Conservation (phyloP, 2,797 vertebrate species). For the Gymnoscopelus microlampas region DNA sequence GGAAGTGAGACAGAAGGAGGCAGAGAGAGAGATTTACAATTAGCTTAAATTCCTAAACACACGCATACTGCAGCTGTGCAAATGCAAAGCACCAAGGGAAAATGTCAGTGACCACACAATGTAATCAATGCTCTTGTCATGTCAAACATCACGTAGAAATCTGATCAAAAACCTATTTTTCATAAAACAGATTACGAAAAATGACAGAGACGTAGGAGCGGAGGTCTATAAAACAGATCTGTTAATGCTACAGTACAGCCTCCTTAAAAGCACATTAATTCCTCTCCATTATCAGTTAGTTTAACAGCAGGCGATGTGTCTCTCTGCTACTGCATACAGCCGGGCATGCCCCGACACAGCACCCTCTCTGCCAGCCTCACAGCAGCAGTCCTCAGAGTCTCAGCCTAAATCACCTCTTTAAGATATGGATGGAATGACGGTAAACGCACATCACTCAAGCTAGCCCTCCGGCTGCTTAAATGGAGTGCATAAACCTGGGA, state of each 20-base stretch:
- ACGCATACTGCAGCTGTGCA: too few relatives aligned
- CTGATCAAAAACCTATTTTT: too few relatives aligned
- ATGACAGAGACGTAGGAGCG: background rate
- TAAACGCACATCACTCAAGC: slow-evolving; percentile 56
- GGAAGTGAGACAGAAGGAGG: background rate
- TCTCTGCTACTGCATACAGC: slow-evolving; percentile 21
- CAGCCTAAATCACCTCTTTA: slow-evolving; percentile 44
- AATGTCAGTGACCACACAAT: too few relatives aligned
- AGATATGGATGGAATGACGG: slow-evolving; percentile 50
- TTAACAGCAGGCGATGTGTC: background rate
- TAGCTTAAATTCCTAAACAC: too few relatives aligned
- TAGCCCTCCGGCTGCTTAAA: slow-evolving; percentile 55
- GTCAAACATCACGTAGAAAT: too few relatives aligned
- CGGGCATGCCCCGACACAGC: slow-evolving; percentile 43
- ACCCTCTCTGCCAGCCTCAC: slow-evolving; percentile 34
- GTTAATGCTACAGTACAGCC: background rate
- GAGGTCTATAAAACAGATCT: slow-evolving; percentile 15
- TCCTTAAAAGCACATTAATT: too few relatives aligned
- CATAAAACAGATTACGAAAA: too few relatives aligned
- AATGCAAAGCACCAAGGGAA: too few relatives aligned
- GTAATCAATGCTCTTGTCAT: too few relatives aligned
- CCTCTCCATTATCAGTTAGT: background rate
- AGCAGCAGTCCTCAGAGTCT: slow-evolving; percentile 6
- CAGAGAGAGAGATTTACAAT: too few relatives aligned
- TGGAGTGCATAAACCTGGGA: slow-evolving; percentile 58